Evolutionary conservation across 2,113 vertebrate genomes (phyloP).

Genomic region (Prunella himalayana): DNA sequence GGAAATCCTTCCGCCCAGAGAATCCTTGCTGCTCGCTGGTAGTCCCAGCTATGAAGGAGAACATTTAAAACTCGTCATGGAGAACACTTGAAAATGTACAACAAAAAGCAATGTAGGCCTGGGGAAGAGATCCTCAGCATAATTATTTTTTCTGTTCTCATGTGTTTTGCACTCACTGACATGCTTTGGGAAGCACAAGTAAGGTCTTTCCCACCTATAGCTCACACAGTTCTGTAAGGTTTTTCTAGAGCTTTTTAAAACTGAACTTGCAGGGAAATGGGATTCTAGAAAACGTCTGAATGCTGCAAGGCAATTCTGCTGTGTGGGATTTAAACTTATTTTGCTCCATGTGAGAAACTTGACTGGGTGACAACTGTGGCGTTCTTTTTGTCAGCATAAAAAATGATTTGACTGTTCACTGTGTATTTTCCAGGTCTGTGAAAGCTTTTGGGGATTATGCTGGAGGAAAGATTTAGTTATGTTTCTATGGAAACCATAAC

Average conservation of each 20-base stretch:
- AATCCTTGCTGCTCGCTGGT: not conserved
- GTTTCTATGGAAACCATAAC: constrained; percentile 76
- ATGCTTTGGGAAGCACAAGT: not conserved
- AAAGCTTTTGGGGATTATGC: constrained; percentile 62
- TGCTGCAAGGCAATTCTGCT: not conserved
- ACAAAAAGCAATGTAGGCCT: not conserved
- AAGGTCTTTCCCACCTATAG: not conserved
- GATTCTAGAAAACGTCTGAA: not conserved
- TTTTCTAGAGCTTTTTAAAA: not conserved
- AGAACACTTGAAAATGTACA: not conserved
- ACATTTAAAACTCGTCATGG: not conserved
- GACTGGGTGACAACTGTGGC: constrained; percentile 39
- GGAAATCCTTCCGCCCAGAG: not conserved
- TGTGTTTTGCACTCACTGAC: not conserved
- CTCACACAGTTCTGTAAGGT: not conserved
- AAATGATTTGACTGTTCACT: constrained; percentile 60
- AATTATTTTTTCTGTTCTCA: not conserved
- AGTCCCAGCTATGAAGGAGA: not conserved
- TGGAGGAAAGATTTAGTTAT: constrained; percentile 67
- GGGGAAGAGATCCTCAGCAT: not conserved
- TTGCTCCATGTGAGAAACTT: not conserved
- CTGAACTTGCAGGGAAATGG: not conserved
- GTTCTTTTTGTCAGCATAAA: constrained; percentile 55
- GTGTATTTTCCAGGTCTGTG: constrained; percentile 46
- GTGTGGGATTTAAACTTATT: constrained; percentile 11